Evolutionary conservation across 2,113 vertebrate genomes (phyloP).

Genomic region (Pseudopipra pipra): DNA sequence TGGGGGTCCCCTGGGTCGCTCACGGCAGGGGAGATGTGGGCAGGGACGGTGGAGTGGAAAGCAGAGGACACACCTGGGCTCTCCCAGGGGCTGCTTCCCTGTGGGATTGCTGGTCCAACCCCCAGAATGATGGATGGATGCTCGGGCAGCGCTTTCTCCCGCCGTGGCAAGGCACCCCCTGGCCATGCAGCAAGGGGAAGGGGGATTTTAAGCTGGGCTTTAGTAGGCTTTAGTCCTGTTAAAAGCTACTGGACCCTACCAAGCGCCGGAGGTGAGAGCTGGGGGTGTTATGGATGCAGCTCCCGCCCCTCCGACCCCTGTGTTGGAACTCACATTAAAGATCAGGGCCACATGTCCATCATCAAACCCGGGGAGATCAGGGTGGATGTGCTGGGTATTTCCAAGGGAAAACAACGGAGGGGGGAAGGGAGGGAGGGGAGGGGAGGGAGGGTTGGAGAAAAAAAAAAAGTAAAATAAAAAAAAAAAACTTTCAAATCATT

Average conservation of each 20-base stretch:
- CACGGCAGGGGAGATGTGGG: not conserved
- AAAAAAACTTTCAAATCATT: slow-evolving; percentile 44
- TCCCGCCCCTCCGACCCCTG: slow-evolving; percentile 37
- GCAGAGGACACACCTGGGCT: not conserved
- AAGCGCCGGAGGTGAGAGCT: slow-evolving; percentile 14
- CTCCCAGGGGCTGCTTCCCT: not conserved
- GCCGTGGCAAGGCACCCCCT: not conserved
- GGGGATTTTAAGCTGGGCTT: slow-evolving; percentile 38
- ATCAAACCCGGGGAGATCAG: slow-evolving; percentile 67
- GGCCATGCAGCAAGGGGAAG: not conserved
- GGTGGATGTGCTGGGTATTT: slow-evolving; percentile 61
- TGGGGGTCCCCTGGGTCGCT: not conserved
- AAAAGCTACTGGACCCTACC: slow-evolving; percentile 31
- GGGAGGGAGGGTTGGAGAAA: not conserved
- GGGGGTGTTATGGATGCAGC: slow-evolving; percentile 9
- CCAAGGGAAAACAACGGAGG: slow-evolving; percentile 43
- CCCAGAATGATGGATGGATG: not conserved
- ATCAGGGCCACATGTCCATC: slow-evolving; percentile 66
- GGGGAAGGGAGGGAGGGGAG: not conserved
- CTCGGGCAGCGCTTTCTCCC: not conserved
- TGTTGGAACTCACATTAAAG: slow-evolving; percentile 56
- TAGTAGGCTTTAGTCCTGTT: slow-evolving; percentile 64
- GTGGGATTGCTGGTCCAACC: not conserved
- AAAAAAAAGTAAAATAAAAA: not conserved
- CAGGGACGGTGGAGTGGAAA: rapidly evolving